A percentile compares a stretch with the other conserved stretches of the same genome.
These are phyloP conservation scores for Pempheris klunzingeri DNA, from an alignment of 2,797 vertebrate genomes.

Conservation along the genomic window DNA sequence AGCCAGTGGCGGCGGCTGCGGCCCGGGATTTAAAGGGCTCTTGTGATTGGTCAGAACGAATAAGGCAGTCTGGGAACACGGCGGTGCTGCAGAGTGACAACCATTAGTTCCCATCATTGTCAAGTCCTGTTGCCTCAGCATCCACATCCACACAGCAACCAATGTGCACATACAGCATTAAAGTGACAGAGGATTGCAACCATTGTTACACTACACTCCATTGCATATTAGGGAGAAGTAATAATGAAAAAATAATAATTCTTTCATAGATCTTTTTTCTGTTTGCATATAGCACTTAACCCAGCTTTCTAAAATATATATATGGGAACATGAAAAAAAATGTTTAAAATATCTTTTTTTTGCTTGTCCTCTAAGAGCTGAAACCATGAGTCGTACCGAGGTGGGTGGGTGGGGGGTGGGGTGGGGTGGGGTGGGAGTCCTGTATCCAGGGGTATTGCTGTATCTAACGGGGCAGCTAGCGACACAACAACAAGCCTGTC, in stretches of 20 bases:
- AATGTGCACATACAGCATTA: constrained; percentile 88
- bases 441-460: constrained; percentile 48
- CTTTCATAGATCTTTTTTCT: constrained; percentile 77
- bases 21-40: constrained; percentile 67
- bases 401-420: not conserved
- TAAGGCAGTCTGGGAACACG: constrained; percentile 74
- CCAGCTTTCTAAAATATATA: constrained; percentile 77
- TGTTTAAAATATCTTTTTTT: constrained; percentile 48
- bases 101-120: constrained; percentile 85
- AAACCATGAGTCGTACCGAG: constrained; percentile 61
- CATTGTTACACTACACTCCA: constrained; percentile 84
- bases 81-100: constrained; percentile 73
- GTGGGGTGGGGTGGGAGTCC: constrained; percentile 22
- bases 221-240: constrained; percentile 86
- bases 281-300: constrained; percentile 85
- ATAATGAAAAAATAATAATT: constrained; percentile 83
- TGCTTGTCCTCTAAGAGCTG: constrained; percentile 51
- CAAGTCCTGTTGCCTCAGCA: constrained; percentile 82
- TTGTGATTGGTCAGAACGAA: constrained; percentile 78
- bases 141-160: constrained; percentile 81
- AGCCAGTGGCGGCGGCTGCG: constrained; percentile 62
- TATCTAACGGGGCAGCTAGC: constrained; percentile 41
- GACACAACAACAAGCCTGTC: constrained; percentile 32
- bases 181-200: constrained; percentile 87
- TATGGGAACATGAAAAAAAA: constrained; percentile 66